Percentiles rank a stretch among this genome's conserved stretches.
Conservation (phyloP, 2,113 vertebrate genomes). For the Hippocampus comes region DNA sequence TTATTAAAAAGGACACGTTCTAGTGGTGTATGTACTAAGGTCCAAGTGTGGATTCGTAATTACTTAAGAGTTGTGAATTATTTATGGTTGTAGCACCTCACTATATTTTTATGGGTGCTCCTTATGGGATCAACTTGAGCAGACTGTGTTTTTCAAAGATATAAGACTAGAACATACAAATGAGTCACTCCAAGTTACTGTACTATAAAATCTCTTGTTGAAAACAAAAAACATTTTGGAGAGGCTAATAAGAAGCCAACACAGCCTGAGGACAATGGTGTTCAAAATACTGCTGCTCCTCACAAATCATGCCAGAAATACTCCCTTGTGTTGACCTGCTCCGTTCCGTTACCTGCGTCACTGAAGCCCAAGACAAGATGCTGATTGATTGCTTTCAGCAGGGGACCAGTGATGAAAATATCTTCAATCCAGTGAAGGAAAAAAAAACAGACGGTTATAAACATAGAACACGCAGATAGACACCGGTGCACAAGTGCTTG, state of each 20-base stretch:
- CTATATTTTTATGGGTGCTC: not conserved
- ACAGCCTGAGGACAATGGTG: constrained; percentile 43
- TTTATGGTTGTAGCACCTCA: not conserved
- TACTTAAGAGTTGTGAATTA: constrained; percentile 50
- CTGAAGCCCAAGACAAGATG: constrained; percentile 71
- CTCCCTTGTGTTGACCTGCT: constrained; percentile 66
- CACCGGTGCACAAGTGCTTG: constrained; percentile 28
- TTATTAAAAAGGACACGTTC: constrained; percentile 73
- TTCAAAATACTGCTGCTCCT: constrained; percentile 55
- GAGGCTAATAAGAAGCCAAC: not conserved
- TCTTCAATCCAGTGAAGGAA: constrained; percentile 60
- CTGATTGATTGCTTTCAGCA: constrained; percentile 78
- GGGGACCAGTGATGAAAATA: constrained; percentile 70
- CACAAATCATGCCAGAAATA: constrained; percentile 72
- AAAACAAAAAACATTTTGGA: not conserved
- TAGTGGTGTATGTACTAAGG: constrained; percentile 59
- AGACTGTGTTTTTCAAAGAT: not conserved
- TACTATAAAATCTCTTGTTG: not conserved
- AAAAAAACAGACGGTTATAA: constrained; percentile 29
- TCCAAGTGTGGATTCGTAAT: constrained; percentile 71
- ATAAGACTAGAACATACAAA: not conserved
- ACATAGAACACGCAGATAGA: constrained; percentile 28
- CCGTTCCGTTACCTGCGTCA: constrained; percentile 70
- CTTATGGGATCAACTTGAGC: not conserved
- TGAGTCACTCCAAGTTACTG: not conserved